These are phyloP conservation scores for Drosophila ezoana DNA, from an alignment of 2,888 invertebrate species.

Conservation along the genomic window DNA sequence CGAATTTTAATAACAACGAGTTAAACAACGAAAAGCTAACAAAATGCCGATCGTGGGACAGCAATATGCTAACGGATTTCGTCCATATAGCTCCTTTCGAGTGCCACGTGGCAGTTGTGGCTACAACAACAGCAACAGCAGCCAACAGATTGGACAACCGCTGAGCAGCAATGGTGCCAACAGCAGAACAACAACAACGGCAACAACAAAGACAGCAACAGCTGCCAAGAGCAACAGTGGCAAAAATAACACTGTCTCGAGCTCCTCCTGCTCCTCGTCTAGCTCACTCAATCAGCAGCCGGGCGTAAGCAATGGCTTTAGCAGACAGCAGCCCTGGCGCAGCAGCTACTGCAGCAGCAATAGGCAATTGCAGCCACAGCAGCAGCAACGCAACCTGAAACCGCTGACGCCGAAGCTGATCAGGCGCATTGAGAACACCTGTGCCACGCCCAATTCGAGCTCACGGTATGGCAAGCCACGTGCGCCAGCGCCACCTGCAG, in stretches of 20 bases:
- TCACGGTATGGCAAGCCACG: slow-evolving; percentile 67
- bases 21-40: slow-evolving; percentile 50
- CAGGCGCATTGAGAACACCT: slow-evolving; percentile 82
- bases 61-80: slow-evolving; percentile 78
- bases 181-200: slow-evolving; percentile 30
- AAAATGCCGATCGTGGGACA: slow-evolving; percentile 85
- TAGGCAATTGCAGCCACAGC: slow-evolving; percentile 64
- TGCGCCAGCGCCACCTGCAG: slow-evolving; percentile 63
- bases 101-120: slow-evolving; percentile 77
- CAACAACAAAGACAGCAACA: slow-evolving; percentile 28
- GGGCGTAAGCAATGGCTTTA: slow-evolving; percentile 54
- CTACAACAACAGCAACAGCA: slow-evolving; percentile 40
- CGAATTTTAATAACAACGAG: slow-evolving; percentile 45
- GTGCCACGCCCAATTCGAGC: slow-evolving; percentile 44
- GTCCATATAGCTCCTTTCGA: slow-evolving; percentile 85
- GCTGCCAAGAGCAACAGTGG: slow-evolving; percentile 30
- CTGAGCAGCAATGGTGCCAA: slow-evolving; percentile 52
- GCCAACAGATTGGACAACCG: slow-evolving; percentile 46
- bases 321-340: slow-evolving; percentile 83
- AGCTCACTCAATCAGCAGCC: slow-evolving; percentile 60
- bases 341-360: slow-evolving; percentile 83
- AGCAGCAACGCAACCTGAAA: slow-evolving; percentile 68
- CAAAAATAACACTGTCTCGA: slow-evolving; percentile 47
- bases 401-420: slow-evolving; percentile 84
- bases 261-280: slow-evolving; percentile 68